These are phyloP conservation scores for Metacarcinus magister DNA, from an alignment of 2,888 invertebrate species.

Conservation along the genomic window DNA sequence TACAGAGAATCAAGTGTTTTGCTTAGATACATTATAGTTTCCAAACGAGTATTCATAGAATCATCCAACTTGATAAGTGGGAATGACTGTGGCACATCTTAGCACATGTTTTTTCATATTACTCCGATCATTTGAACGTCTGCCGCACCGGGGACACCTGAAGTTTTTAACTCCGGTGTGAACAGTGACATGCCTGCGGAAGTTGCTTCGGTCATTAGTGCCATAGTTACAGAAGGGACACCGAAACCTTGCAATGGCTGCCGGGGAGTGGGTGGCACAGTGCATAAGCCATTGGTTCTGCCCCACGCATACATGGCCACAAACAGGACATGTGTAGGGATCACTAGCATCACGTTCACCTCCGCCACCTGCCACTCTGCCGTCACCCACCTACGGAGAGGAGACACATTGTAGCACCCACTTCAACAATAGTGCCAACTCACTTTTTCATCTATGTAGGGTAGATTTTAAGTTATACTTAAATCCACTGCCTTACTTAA, in stretches of 20 bases:
- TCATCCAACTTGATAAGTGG: constrained; percentile 44
- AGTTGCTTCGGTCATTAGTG: constrained; percentile 78
- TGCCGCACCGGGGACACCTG: constrained; percentile 73
- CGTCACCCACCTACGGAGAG: constrained; percentile 80
- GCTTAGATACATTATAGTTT: not conserved
- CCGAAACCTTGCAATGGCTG: constrained; percentile 65
- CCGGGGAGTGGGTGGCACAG: constrained; percentile 71
- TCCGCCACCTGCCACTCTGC: constrained; percentile 73
- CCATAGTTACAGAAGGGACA: constrained; percentile 78
- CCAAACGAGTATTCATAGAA: not conserved
- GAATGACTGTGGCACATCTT: constrained; percentile 61
- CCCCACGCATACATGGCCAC: constrained; percentile 69
- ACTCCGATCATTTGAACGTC: constrained; percentile 76
- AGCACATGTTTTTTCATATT: constrained; percentile 79
- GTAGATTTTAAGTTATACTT: not conserved
- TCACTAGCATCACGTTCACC: constrained; percentile 67
- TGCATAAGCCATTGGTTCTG: constrained; percentile 72
- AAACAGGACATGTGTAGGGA: constrained; percentile 71
- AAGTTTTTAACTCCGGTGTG: constrained; percentile 78
- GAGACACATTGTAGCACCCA: constrained; percentile 80
- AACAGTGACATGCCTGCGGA: constrained; percentile 74
- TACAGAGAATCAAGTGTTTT: not conserved
- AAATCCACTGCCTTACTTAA: not conserved
- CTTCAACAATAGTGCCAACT: constrained; percentile 40
- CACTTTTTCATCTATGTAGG: constrained; percentile 39